These are phyloP conservation scores for Trypoxylon attenuatum DNA, from an alignment of 2,888 invertebrate species.

Conservation along the genomic window DNA sequence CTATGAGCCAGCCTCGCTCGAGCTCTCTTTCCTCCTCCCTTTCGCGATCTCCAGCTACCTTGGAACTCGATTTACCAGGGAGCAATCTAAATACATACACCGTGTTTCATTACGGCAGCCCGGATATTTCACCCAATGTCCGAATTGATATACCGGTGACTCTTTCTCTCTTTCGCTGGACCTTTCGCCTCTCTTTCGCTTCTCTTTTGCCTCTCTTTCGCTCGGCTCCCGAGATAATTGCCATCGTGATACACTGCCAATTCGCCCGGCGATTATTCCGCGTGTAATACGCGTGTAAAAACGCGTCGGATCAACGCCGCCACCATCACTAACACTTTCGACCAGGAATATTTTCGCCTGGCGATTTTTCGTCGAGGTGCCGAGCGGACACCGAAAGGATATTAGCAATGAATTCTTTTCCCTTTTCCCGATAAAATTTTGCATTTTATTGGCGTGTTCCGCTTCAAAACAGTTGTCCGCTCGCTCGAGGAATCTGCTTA, in stretches of 20 bases:
- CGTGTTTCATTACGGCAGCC: slow-evolving; percentile 43
- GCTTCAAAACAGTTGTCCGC: too few relatives aligned
- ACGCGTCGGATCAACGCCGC: too few relatives aligned
- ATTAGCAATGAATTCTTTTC: too few relatives aligned
- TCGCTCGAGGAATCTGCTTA: too few relatives aligned
- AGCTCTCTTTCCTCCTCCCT: slow-evolving; percentile 45
- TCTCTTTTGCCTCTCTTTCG: not conserved
- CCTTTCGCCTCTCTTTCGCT: too few relatives aligned
- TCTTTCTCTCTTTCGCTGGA: slow-evolving; percentile 10
- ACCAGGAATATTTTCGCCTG: too few relatives aligned
- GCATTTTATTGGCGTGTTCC: too few relatives aligned
- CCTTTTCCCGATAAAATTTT: too few relatives aligned
- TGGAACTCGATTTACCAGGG: slow-evolving; percentile 53
- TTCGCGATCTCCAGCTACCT: not conserved
- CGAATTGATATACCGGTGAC: slow-evolving; percentile 7
- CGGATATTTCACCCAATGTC: slow-evolving; percentile 27
- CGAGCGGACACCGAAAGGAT: too few relatives aligned
- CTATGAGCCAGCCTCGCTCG: too few relatives aligned
- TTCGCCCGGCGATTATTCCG: not conserved
- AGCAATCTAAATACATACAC: slow-evolving; percentile 58
- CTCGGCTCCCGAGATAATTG: not conserved
- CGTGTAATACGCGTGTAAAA: not conserved
- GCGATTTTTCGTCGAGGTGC: too few relatives aligned
- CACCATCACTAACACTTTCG: too few relatives aligned
- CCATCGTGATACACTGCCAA: not conserved